These are phyloP conservation scores for Neodiprion pinetum DNA, from an alignment of 1,140 invertebrate species.

Conservation along the genomic window DNA sequence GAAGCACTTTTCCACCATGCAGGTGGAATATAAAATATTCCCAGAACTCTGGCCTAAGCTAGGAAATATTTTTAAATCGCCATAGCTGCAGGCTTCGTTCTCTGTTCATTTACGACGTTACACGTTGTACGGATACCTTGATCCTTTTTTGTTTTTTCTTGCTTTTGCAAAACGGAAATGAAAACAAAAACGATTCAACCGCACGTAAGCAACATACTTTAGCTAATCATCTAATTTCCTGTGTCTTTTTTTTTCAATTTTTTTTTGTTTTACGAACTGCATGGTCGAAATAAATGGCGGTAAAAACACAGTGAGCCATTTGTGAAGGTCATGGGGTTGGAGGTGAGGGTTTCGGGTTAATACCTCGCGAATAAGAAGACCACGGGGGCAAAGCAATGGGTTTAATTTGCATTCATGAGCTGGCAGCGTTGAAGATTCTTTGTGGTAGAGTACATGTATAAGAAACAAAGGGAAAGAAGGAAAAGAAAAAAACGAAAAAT, in stretches of 20 bases:
- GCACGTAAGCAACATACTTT: too few species aligned
- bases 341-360: background rate
- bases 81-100: background rate
- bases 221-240: too few species aligned
- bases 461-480: constrained; percentile 36
- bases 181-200: background rate
- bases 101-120: background rate
- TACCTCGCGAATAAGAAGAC: constrained; percentile 28
- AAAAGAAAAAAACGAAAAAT: background rate
- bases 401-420: constrained; percentile 58
- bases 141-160: background rate
- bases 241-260: too few species aligned
- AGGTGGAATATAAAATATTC: background rate
- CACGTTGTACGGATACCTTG: background rate
- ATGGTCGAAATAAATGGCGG: background rate
- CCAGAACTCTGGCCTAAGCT: background rate
- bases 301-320: background rate
- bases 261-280: background rate
- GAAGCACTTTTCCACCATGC: background rate
- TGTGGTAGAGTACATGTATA: background rate
- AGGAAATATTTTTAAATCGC: too few species aligned
- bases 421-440: constrained; percentile 44
- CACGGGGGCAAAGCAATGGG: constrained; percentile 37
- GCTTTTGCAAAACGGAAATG: background rate
- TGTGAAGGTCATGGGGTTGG: background rate